Percentiles rank a stretch among this genome's conserved stretches.
Evolutionary conservation across 2,113 vertebrate species (phyloP).

Genomic region (Pituophis catenifer): DNA sequence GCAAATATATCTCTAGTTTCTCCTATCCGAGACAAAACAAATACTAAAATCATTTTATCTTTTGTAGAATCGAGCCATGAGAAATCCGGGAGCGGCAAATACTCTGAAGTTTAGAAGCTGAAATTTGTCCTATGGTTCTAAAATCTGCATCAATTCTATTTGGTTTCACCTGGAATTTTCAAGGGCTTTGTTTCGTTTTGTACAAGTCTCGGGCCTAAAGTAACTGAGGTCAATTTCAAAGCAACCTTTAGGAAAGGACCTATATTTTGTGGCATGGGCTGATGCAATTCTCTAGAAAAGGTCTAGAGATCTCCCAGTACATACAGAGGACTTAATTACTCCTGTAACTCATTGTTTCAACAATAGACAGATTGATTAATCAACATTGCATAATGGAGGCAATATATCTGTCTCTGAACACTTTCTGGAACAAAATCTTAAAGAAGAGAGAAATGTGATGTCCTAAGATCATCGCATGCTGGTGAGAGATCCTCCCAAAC

Average conservation of each 20-base stretch:
- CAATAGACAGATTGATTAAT: conserved; percentile 23
- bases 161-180: neutral
- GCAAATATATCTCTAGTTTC: neutral
- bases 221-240: conserved; percentile 5
- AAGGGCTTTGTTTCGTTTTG: neutral
- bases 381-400: conserved; percentile 32
- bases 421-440: neutral
- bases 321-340: neutral
- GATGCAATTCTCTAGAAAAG: neutral
- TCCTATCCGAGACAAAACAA: neutral
- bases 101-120: conserved; percentile 40
- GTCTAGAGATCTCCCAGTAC: neutral
- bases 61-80: conserved; percentile 32
- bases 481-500: neutral
- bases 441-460: neutral
- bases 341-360: conserved; percentile 41
- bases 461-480: neutral
- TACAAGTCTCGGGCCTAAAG: neutral
- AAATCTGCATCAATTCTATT: conserved; percentile 14
- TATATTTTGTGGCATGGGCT: neutral
- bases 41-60: conserved; percentile 24
- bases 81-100: conserved; percentile 21
- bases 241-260: neutral
- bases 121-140: rapidly evolving
- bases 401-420: neutral